Conservation (phyloP, 2,113 vertebrate genomes). For the Brachyistius frenatus region DNA sequence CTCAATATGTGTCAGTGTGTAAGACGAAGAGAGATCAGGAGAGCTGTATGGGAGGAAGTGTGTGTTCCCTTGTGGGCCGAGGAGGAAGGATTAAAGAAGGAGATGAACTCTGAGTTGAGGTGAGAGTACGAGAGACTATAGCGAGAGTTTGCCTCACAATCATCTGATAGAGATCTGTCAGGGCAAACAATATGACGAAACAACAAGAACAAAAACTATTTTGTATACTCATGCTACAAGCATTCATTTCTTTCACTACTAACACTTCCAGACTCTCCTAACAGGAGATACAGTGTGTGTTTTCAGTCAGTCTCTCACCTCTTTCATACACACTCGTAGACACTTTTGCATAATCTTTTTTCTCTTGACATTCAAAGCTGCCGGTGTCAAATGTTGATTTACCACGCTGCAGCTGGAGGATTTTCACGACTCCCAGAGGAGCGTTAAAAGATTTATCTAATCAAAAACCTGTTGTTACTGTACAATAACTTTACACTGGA, state of each 20-base stretch:
- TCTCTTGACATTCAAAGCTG: slow-evolving; percentile 38
- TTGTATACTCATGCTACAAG: too few relatives aligned
- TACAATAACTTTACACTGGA: slow-evolving; percentile 26
- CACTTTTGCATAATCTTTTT: slow-evolving; percentile 18
- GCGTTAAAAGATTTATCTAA: slow-evolving; percentile 43
- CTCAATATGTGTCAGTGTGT: slow-evolving; percentile 20
- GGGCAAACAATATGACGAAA: too few relatives aligned
- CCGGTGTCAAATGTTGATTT: slow-evolving; percentile 60
- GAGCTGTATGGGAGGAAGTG: slow-evolving; percentile 7
- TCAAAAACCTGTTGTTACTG: slow-evolving; percentile 49
- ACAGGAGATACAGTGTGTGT: slow-evolving; percentile 6
- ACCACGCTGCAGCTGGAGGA: slow-evolving; percentile 53
- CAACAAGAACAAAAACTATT: neutral
- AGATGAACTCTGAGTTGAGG: slow-evolving; percentile 17
- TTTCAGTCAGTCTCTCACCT: slow-evolving; percentile 11
- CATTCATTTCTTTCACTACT: neutral
- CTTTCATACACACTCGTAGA: neutral
- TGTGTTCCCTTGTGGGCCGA: slow-evolving; percentile 13
- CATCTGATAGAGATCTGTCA: neutral
- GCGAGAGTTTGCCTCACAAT: neutral
- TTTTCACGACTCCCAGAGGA: slow-evolving; percentile 35
- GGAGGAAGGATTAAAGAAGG: slow-evolving; percentile 17
- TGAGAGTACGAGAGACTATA: neutral
- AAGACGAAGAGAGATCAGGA: neutral
- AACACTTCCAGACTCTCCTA: neutral